These are phyloP conservation scores for Gambusia holbrooki DNA, from an alignment of 2,113 vertebrate genomes.

Conservation along the genomic window DNA sequence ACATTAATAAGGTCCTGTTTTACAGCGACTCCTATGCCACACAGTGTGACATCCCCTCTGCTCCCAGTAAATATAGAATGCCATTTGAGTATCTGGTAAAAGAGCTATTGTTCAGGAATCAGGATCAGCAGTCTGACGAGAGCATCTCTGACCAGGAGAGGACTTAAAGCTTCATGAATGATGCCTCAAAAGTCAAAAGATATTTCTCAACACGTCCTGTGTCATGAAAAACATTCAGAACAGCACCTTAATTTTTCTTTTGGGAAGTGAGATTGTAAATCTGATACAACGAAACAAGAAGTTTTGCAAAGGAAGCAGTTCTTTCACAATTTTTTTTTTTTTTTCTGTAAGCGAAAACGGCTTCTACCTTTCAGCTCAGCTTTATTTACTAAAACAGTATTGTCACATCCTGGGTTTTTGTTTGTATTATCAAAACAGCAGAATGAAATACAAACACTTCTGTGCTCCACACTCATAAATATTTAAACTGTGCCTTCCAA, in stretches of 20 bases:
- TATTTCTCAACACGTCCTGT: conserved; percentile 46
- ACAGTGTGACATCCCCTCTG: too few relatives aligned
- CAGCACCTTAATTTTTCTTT: conserved; percentile 16
- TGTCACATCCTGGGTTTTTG: background rate
- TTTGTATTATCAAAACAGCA: background rate
- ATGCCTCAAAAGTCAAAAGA: conserved; percentile 27
- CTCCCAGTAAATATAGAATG: too few relatives aligned
- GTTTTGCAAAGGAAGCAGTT: background rate
- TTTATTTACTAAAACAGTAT: background rate
- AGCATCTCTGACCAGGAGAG: conserved; percentile 3
- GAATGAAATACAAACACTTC: background rate
- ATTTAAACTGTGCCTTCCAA: conserved; percentile 8
- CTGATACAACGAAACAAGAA: conserved; percentile 1
- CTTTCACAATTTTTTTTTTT: background rate
- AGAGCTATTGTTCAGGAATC: background rate
- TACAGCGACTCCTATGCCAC: too few relatives aligned
- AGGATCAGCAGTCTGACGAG: background rate
- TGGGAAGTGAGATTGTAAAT: background rate
- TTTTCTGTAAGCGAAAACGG: background rate
- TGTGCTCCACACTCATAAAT: background rate
- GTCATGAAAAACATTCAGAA: conserved; percentile 22
- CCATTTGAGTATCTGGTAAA: too few relatives aligned
- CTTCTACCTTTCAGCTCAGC: background rate
- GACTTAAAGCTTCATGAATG: conserved; percentile 42
- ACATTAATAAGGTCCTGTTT: background rate